Evolutionary conservation across 2,888 invertebrate species (phyloP).

Genomic region (Apantesis nais): DNA sequence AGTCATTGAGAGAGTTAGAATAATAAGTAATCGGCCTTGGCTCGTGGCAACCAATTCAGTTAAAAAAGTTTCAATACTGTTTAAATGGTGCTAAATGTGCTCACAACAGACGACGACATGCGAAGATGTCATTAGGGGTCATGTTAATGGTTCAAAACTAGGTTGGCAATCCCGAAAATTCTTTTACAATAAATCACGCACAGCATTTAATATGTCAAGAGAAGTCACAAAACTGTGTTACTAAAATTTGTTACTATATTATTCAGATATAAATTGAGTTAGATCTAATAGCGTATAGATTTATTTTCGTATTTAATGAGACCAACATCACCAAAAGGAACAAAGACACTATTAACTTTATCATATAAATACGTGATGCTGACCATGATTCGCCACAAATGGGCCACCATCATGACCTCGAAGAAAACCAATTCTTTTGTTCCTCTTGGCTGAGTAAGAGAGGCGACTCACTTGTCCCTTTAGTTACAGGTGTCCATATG

Average conservation of each 20-base stretch:
- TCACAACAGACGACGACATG: not conserved
- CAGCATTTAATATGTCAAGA: not conserved
- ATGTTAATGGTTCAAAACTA: not conserved
- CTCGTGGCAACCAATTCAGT: slow-evolving; percentile 22
- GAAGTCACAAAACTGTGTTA: not conserved
- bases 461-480: too few relatives aligned
- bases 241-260: not conserved
- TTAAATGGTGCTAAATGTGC: not conserved
- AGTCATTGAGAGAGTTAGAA: slow-evolving; percentile 38
- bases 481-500: too few relatives aligned
- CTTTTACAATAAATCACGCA: not conserved
- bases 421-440: too few relatives aligned
- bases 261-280: not conserved
- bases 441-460: too few relatives aligned
- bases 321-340: not conserved
- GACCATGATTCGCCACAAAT: too few relatives aligned
- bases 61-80: not conserved
- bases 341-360: not conserved
- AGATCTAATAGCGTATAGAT: not conserved
- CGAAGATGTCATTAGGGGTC: not conserved
- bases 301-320: not conserved
- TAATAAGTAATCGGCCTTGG: slow-evolving; percentile 35
- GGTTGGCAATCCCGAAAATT: not conserved
- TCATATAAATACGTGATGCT: not conserved
- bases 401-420: too few relatives aligned